These are phyloP conservation scores for Myrmophylax atrothorax DNA, from an alignment of 2,113 vertebrate genomes.

Conservation along the genomic window DNA sequence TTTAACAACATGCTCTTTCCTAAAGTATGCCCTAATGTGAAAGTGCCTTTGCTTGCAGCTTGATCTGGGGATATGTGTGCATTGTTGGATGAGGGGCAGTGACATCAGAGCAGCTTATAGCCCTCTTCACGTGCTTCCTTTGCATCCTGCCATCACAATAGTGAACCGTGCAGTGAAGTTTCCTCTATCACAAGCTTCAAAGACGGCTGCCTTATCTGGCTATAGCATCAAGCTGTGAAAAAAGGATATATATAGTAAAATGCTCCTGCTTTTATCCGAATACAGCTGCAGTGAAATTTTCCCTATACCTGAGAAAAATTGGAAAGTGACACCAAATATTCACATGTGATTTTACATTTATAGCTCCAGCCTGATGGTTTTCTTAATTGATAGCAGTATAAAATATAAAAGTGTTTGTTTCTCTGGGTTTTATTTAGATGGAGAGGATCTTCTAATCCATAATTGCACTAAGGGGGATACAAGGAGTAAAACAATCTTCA, in stretches of 20 bases:
- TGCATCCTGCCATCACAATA: conserved; percentile 40
- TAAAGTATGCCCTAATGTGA: neutral
- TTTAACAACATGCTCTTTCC: neutral
- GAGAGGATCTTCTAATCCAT: neutral
- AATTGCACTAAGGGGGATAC: neutral
- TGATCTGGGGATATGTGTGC: neutral
- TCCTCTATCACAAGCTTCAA: neutral
- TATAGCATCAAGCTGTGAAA: neutral
- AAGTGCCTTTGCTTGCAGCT: neutral
- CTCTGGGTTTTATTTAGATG: neutral
- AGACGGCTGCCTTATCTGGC: neutral
- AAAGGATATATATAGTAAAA: neutral
- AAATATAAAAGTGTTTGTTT: neutral
- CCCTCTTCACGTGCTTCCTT: neutral
- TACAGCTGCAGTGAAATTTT: neutral
- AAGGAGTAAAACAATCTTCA: neutral
- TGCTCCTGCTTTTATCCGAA: neutral
- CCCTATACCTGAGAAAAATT: neutral
- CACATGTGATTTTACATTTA: neutral
- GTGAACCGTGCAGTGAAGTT: accelerated
- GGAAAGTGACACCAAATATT: neutral
- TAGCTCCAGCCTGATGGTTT: neutral
- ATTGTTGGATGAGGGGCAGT: neutral
- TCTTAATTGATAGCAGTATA: neutral
- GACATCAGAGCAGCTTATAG: neutral